These are phyloP conservation scores for Drosophila baimaii DNA, from an alignment of 1,140 invertebrate genomes.

Conservation along the genomic window DNA sequence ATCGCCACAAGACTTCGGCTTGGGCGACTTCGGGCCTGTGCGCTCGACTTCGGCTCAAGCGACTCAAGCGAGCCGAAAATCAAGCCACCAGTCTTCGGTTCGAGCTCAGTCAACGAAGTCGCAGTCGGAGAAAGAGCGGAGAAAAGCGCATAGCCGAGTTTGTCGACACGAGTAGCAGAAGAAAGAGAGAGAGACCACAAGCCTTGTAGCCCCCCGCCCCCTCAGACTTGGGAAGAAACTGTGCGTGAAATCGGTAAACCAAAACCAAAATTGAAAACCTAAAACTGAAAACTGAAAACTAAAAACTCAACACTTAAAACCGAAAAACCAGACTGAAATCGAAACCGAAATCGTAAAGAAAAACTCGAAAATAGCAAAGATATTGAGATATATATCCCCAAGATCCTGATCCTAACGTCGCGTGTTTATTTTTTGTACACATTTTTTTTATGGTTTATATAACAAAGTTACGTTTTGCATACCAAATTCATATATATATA, in stretches of 20 bases:
- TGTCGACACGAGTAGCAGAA: not conserved
- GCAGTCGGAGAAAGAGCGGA: conserved; percentile 21
- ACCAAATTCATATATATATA: not conserved
- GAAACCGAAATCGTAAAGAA: conserved; percentile 31
- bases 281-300: conserved; percentile 21
- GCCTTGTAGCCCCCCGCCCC: conserved; percentile 5
- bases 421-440: conserved; percentile 36
- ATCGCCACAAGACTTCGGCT: conserved; percentile 19
- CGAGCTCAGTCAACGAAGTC: conserved; percentile 62
- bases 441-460: conserved; percentile 37
- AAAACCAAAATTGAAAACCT: conserved; percentile 41
- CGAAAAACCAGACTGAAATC: conserved; percentile 22
- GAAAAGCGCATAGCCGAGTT: conserved; percentile 6
- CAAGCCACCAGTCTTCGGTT: conserved; percentile 64
- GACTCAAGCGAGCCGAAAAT: conserved; percentile 29
- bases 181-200: conserved; percentile 5
- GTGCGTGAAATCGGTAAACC: conserved; percentile 78
- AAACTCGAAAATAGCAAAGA: not conserved
- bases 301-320: conserved; percentile 16
- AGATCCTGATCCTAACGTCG: conserved; percentile 3
- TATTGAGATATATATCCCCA: not conserved
- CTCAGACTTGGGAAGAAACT: conserved; percentile 48
- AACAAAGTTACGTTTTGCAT: conserved; percentile 17
- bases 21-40: not conserved
- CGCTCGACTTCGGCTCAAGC: not conserved